Percentiles rank a stretch among this genome's conserved stretches.
Evolutionary conservation across 2,113 vertebrate species (phyloP).

Genomic region (Azemiops feae): DNA sequence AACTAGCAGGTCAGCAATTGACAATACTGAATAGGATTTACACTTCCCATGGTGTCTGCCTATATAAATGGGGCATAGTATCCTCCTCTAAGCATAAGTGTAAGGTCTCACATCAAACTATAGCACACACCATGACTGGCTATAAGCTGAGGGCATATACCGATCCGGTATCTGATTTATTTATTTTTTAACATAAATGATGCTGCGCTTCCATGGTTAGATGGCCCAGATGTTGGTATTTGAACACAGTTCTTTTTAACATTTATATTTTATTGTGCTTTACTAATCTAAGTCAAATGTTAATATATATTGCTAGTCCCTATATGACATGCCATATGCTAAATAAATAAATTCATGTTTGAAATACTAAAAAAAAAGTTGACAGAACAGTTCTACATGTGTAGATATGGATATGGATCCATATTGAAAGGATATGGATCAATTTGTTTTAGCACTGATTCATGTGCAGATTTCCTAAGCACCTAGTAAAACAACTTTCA

Average conservation of each 20-base stretch:
- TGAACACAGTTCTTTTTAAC: neutral
- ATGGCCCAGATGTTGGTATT: neutral
- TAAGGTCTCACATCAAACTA: neutral
- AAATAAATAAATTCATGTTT: neutral
- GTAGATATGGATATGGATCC: too few relatives aligned
- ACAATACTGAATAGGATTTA: neutral
- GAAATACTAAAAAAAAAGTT: neutral
- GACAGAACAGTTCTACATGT: neutral
- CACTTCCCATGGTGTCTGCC: neutral
- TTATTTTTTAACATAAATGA: neutral
- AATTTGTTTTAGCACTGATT: neutral
- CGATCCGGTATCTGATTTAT: neutral
- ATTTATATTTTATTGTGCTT: neutral
- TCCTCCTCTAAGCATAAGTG: neutral
- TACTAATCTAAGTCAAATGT: neutral
- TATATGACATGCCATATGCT: neutral
- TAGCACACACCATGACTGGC: neutral
- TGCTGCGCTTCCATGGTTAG: neutral
- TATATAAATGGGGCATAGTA: neutral
- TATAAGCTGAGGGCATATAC: neutral
- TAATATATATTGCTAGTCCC: neutral
- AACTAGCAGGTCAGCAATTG: neutral
- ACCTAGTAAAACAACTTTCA: neutral
- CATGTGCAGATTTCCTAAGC: neutral
- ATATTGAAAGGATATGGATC: neutral